Base-by-base conservation (phyloP, 1,140 invertebrate genomes). In the Brachystomella parvula region DNA sequence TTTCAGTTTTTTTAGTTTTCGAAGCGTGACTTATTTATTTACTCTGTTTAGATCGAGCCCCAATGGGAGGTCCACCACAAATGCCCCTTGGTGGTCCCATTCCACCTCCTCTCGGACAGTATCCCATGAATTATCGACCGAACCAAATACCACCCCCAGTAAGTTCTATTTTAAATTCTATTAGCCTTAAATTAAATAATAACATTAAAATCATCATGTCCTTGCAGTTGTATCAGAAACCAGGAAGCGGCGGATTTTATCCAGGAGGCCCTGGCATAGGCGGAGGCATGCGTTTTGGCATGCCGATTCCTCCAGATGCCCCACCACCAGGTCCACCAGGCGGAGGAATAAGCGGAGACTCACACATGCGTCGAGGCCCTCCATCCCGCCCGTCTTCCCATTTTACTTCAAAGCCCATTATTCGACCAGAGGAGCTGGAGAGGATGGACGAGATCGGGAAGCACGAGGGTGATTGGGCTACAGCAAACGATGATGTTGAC, bases 401-500 rank as follows among this genome's bases (percentile, higher is more conserved):
- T 12, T 73, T 73, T 44, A 49, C 65, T 26, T 31, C 61, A 3
- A 70, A 66, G 58, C 90, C 92, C 35, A 95, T 96, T 57, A 91
- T 96, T 56, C 89, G 89, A 66, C 90, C 94, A 74, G 92, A 94
- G 76, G 91, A 94, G 78, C 82, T 96, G 63, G 90, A 87, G 73
- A 86, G 88, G 65, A 89, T 96, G 83, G 92, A 94, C 79, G 89
- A 95, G 75, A 89, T 95, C 67, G 85, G 89, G 33, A 84, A 76
- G 30, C 76, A 88, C 73, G 90, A 92, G 75, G 86, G 89, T 73
- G 90, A 91, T 61, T 96, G 94, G 94, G 80, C 81, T 49, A 88
- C 89, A 29, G 86, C 86, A 68, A 86, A 92, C 69, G 91, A 92
- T 77, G 91, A 94, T 76, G 92, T 96, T 76, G 93, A 96, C 80